phyloP scores from a whole-genome alignment of 2,888 invertebrate genomes.

The Zele albiditarsus region DNA sequence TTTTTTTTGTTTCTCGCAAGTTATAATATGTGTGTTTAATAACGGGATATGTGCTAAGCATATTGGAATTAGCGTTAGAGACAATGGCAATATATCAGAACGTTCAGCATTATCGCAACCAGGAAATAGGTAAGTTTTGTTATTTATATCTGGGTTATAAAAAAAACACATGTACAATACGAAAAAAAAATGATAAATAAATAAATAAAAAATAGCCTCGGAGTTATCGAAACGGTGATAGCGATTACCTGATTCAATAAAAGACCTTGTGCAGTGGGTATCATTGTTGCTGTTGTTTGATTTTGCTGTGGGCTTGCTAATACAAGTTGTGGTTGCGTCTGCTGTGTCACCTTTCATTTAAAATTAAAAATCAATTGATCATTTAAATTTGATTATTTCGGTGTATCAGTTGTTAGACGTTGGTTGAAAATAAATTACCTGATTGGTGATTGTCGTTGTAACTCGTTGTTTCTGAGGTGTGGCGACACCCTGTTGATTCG shows the following conservation, averaged over 20 bases:
- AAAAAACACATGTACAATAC: background rate
- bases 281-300: conserved; percentile 70
- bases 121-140: background rate
- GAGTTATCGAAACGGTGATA: background rate
- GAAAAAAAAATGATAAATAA: background rate
- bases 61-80: conserved; percentile 1
- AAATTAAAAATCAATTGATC: conserved; percentile 16
- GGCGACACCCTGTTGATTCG: conserved; percentile 66
- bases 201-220: conserved; percentile 1
- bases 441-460: conserved; percentile 68
- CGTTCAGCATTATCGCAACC: background rate
- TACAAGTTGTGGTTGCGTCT: conserved; percentile 72
- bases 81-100: conserved; percentile 10
- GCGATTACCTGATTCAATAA: conserved; percentile 71
- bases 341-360: conserved; percentile 66
- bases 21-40: conserved; percentile 1
- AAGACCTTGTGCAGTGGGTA: conserved; percentile 71
- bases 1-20: conserved; percentile 12
- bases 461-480: conserved; percentile 69
- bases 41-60: conserved; percentile 5
- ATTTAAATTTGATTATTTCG: background rate
- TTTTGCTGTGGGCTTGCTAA: conserved; percentile 71
- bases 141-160: background rate
- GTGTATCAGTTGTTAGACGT: background rate
- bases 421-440: conserved; percentile 53